Conservation (phyloP, 2,113 vertebrate genomes). For the Micromys minutus region DNA sequence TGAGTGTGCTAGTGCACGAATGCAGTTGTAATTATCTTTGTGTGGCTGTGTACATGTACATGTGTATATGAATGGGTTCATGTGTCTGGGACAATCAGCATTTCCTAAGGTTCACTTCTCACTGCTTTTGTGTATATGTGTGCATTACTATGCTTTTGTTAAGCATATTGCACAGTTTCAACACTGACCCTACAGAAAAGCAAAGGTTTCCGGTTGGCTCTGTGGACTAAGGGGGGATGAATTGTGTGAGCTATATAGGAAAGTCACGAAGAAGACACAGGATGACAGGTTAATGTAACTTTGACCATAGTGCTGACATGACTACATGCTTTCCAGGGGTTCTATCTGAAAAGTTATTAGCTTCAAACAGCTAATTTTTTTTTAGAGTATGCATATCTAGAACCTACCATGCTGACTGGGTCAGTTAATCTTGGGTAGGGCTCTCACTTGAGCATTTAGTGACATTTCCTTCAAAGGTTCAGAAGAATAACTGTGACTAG, state of each 20-base stretch:
- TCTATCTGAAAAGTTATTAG: background rate
- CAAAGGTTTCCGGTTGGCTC: background rate
- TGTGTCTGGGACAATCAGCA: background rate
- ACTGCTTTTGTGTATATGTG: background rate
- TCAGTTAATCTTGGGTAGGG: background rate
- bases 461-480: background rate
- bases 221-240: background rate
- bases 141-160: background rate
- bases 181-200: background rate
- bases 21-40: background rate
- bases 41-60: background rate
- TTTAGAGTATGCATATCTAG: background rate
- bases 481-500: background rate
- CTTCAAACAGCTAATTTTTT: background rate
- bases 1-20: background rate
- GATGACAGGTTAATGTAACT: background rate
- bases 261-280: background rate
- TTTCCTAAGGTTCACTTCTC: background rate
- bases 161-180: background rate
- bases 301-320: background rate
- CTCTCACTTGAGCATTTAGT: background rate
- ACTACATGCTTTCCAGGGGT: background rate
- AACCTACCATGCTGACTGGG: background rate
- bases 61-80: background rate
- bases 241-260: background rate